Evolutionary conservation across 2,113 vertebrate genomes (phyloP), one percentile per base, ranked within the genome.

Genomic region (Seriola aureovittata): DNA sequence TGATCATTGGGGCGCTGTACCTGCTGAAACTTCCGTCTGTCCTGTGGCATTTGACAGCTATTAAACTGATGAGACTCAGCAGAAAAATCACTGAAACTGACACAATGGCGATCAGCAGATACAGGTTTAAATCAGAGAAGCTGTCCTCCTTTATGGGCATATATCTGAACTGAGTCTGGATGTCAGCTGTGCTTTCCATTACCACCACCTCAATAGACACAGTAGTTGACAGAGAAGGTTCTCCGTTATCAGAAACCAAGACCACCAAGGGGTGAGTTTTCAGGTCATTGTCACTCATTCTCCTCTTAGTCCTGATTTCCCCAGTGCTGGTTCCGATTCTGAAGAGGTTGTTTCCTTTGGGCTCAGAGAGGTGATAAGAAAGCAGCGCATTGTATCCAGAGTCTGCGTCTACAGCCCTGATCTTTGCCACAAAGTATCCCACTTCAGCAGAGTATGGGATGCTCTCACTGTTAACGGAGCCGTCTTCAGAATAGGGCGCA

Each of bases 231-330:
- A 96, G 95, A 0, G 96, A 84, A 0, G 96, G 95, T 1, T 97
- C 93, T 69, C 96, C 96, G 0, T 90, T 95, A 85, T 97, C 96
- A 83, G 2, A 93, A 63, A 97, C 95, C 80, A 95, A 74, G 23
- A 96, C 84, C 0, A 96, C 91, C 73, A 96, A 96, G 42, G 92
- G 95, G 78, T 97, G 95, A 76, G 92, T 95, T 80, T 95, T 89
- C 60, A 91, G 83, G 78, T 97, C 96, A 0, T 92, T 95, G 86
- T 95, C 92, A 78, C 95, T 93, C 94, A 96, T 75, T 75, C 90
- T 85, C 63, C 89, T 86, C 62, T 82, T 92, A 54, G 91, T 92
- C 67, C 88, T 85, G 36, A 93, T 86, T 59, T 93, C 89, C 89
- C 92, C 92, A 3, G 84, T 89, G 71, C 81, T 88, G 85, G 70